These are phyloP conservation scores for Saccostrea glomerata DNA, from an alignment of 1,140 invertebrate genomes.

Conservation along the genomic window DNA sequence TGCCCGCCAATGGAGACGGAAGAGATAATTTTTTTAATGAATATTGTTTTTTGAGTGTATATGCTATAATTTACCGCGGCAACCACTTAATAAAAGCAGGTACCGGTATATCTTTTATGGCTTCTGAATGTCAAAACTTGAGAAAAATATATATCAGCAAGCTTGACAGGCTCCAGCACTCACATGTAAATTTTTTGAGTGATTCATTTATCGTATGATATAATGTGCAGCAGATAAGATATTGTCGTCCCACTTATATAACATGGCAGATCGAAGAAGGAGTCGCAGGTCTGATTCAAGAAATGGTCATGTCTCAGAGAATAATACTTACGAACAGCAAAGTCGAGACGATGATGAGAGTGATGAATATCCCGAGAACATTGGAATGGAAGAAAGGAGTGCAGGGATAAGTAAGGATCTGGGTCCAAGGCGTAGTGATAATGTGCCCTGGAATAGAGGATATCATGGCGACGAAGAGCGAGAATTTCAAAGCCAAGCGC, in stretches of 20 bases:
- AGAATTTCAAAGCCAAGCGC: neutral
- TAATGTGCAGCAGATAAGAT: neutral
- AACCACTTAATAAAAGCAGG: too few relatives aligned
- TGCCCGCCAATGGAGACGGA: too few relatives aligned
- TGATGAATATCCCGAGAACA: neutral
- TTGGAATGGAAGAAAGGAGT: neutral
- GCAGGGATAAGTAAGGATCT: neutral
- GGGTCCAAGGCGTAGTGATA: neutral
- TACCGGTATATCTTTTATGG: too few relatives aligned
- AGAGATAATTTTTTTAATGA: too few relatives aligned
- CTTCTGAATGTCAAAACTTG: too few relatives aligned
- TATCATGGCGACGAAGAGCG: neutral
- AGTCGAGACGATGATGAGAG: neutral
- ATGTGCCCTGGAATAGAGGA: neutral
- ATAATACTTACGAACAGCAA: neutral
- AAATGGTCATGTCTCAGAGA: neutral
- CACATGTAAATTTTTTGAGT: neutral
- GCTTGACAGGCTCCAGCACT: neutral
- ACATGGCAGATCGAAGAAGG: neutral
- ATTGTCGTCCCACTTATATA: neutral
- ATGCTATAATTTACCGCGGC: too few relatives aligned
- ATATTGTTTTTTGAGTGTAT: too few relatives aligned
- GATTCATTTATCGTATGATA: neutral
- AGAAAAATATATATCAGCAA: neutral
- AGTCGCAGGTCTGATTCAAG: neutral